Evolutionary conservation across 2,797 vertebrate genomes (phyloP).

Genomic region (Limosa lapponica): DNA sequence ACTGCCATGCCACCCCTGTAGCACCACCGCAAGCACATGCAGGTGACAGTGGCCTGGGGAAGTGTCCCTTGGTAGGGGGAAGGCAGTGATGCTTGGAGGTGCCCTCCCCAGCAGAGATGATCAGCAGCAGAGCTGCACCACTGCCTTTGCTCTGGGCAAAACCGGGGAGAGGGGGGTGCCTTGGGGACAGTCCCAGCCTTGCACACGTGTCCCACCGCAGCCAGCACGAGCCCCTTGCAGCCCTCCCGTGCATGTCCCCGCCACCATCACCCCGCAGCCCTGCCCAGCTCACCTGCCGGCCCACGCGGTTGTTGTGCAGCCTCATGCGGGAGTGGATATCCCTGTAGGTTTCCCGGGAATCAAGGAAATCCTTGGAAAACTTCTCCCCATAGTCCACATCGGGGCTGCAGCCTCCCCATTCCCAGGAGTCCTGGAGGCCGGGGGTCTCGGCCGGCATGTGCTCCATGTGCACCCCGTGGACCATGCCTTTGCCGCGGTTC

Average conservation of each 20-base stretch:
- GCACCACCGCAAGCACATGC: neutral
- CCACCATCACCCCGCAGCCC: rapidly evolving
- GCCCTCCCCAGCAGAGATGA: neutral
- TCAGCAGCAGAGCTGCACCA: neutral
- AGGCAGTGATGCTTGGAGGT: neutral
- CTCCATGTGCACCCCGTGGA: conserved; percentile 92
- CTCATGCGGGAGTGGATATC: conserved; percentile 98
- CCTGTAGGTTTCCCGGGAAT: conserved; percentile 94
- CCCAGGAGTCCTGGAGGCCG: conserved; percentile 95
- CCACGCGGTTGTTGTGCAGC: conserved; percentile 98
- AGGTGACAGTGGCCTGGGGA: neutral
- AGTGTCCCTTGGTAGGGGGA: neutral
- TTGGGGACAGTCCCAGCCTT: neutral
- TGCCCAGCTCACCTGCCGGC: conserved; percentile 91
- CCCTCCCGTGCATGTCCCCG: rapidly evolving
- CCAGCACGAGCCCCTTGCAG: neutral
- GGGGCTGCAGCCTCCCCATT: conserved; percentile 98
- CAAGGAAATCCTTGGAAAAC: conserved; percentile 97
- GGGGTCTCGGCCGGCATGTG: conserved; percentile 88
- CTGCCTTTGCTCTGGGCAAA: neutral
- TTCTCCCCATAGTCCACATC: conserved; percentile 97
- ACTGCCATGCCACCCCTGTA: neutral
- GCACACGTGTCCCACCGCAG: rapidly evolving
- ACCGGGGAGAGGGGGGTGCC: neutral
- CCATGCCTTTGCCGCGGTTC: conserved; percentile 95